Percentiles rank a stretch among this genome's conserved stretches.
Evolutionary conservation across 2,888 invertebrate species (phyloP).

Genomic region (Clusia tigrina): DNA sequence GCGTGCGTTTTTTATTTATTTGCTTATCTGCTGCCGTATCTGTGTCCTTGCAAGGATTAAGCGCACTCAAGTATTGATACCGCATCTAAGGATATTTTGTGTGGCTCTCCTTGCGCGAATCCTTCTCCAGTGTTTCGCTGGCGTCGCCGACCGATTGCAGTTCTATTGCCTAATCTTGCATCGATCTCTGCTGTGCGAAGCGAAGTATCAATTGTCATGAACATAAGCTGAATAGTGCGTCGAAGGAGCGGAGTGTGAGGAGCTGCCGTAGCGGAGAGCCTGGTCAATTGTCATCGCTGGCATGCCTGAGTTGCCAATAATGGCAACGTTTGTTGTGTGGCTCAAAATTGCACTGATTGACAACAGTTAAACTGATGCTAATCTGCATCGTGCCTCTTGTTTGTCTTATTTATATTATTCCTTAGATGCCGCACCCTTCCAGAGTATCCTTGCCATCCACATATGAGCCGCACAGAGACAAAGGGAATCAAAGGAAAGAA

Average conservation of each 20-base stretch:
- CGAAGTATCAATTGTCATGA: slow-evolving; percentile 23
- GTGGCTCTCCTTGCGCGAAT: slow-evolving; percentile 15
- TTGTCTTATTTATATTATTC: neutral
- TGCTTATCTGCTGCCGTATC: neutral
- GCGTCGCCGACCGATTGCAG: slow-evolving; percentile 11
- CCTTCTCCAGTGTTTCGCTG: too few species aligned
- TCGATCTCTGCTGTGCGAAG: slow-evolving; percentile 32
- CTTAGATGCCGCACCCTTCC: too few species aligned
- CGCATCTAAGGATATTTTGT: slow-evolving; percentile 41
- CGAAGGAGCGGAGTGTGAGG: neutral
- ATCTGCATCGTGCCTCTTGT: too few species aligned
- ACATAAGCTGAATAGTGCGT: neutral
- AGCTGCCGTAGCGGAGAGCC: neutral
- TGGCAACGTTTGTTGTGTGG: slow-evolving; percentile 51
- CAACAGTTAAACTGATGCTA: slow-evolving; percentile 51
- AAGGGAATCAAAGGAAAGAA: too few species aligned
- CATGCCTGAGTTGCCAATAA: neutral
- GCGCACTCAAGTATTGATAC: slow-evolving; percentile 47
- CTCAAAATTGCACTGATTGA: too few species aligned
- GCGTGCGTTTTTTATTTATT: neutral
- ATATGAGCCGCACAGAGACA: too few species aligned
- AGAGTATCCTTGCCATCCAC: too few species aligned
- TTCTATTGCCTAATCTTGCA: slow-evolving; percentile 28
- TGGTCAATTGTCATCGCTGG: neutral
- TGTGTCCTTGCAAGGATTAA: slow-evolving; percentile 50